Evolutionary conservation across 2,797 vertebrate species (phyloP), one percentile per base, ranked within the genome.

Genomic region (Brachyalestes nurse): DNA sequence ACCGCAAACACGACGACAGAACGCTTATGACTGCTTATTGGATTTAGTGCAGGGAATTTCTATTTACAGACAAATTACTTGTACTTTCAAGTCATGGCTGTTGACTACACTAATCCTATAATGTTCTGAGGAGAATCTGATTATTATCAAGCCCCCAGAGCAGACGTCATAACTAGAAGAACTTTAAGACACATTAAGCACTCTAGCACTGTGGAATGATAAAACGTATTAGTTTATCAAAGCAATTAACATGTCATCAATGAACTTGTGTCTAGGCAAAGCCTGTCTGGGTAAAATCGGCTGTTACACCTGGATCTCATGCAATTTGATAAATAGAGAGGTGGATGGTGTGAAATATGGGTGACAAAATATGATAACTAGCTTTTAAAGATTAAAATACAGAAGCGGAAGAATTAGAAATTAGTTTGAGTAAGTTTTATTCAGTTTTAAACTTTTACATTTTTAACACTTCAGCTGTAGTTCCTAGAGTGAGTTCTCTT

Each of bases 111-210:
- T 86, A 78, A 84, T 82, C 75, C 78, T 65, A 72, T 65, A n/a
- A 60, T 75, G 70, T 82, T 47, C 80, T 86, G 85, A 80, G 70
- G 71, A 77, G 74, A 80, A 86, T 84, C 74, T 78, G 77, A 86
- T 84, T 82, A 80, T 80, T 75, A 78, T 74, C 65, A 65, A 47
- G 19, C n/a, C 74, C 73, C 49, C 62, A 70, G 75, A 75, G 61
- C 82, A 82, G 80, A 83, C 82, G 78, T 86, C 60, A 66, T 60
- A 61, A 65, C 75, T 70, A 82, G 67, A 66, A 34, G 34, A 65
- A 77, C 53, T 82, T 81, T 74, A 47, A 65, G 45, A 53, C 45
- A 62, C 69, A 85, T 64, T 77, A 66, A 66, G 28, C 47, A 17
- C 66, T 45, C 25, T 25, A 55, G 60, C 38, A 57, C 72, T 70